Base-by-base conservation (phyloP, 2,888 invertebrate genomes). In the Sympetrum striolatum region DNA sequence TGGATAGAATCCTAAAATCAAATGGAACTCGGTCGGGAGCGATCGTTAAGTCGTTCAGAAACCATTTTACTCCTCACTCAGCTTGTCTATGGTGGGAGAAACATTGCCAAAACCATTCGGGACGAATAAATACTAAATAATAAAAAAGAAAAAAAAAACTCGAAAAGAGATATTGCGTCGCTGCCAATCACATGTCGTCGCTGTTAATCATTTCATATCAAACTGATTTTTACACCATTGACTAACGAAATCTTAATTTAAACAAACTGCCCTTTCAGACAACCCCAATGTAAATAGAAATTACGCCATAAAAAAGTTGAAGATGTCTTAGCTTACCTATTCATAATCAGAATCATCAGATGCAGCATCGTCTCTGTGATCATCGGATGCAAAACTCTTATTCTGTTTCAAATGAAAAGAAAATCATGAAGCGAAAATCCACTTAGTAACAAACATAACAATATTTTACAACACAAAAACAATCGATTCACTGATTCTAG, bases 391-490 rank as follows among this genome's bases (percentile, higher is more conserved):
- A 86, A 86, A 86, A 86, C 58, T 86, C 86, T 86, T 86, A 86
- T 86, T 86, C 86, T 86, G 86, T 86, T 86, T 86, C 86, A 86
- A 86, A 86, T 86, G 86, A 86, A 86, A 86, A 86, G 86, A 86
- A 86, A 86, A 86, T 86, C 64, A 86, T 86, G 86, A 86, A 86
- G 86, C 86, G 58, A 86, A 86, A 86, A 86, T 86, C 86, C 86
- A 86, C 86, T 86, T 86, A 86, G 60, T n/a, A 86, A 86, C 39
- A 86, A 86, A 86, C 64, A 86, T 37, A 86, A 86, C 39, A 86
- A 37, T 60, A 86, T 86, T 86, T 64, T 37, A 86, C 53, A 53
- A 53, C 86, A 86, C 37, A 86, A 86, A 86, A 86, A 86, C 86
- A 60, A 86, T 37, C 86, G 86, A 86, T 18, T 86, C 73, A 60